Base-by-base conservation (phyloP, 2,797 vertebrate genomes). In the Manis crassicaudata region DNA sequence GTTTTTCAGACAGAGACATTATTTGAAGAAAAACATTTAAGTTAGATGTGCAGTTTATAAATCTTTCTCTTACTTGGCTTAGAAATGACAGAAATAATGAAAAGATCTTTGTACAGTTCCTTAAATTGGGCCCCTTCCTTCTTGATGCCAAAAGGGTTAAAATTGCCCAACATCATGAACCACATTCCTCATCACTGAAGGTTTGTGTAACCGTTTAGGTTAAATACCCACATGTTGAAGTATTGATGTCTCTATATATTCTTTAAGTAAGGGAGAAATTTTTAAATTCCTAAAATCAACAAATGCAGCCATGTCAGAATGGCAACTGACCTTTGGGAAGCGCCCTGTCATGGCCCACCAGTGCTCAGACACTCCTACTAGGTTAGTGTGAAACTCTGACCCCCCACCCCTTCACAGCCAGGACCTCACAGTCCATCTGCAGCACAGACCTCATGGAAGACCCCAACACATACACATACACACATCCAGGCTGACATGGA, bases 1-100 rank as follows among this genome's bases (percentile, higher is more conserved):
- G 16, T 40, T 81, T 72, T 62, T 54, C 56, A 63, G 65, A 77
- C 10, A 77, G 73, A 40, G 80, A 54, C n/a, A 40, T 87, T 87
- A 58, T 13, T 40, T 70, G 17, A 72, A 79, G 65, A 70, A 50
- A 70, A 62, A 13, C 35, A 54, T 52, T 72, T 43, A 72, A 7
- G 16, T 72, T 52, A 50, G 16, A 40, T 7, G 0, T 88, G 13
- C 29, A 43, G 60, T 87, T 72, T 20, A 62, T 80, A 7, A 46
- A 27, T 11, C 35, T 54, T 72, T 72, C 63, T 40, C 40, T n/a
- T 43, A 11, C 43, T 88, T 63, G 43, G 43, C 54, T 54, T 70
- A 14, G 65, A 63, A 80, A 54, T 20, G 32, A 54, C 27, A 35
- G 20, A 50, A 43, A 25, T 40, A 29, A 54, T 63, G 56, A 54